Evolutionary conservation across 2,113 vertebrate genomes (phyloP).

Genomic region (Toxotes jaculatrix): DNA sequence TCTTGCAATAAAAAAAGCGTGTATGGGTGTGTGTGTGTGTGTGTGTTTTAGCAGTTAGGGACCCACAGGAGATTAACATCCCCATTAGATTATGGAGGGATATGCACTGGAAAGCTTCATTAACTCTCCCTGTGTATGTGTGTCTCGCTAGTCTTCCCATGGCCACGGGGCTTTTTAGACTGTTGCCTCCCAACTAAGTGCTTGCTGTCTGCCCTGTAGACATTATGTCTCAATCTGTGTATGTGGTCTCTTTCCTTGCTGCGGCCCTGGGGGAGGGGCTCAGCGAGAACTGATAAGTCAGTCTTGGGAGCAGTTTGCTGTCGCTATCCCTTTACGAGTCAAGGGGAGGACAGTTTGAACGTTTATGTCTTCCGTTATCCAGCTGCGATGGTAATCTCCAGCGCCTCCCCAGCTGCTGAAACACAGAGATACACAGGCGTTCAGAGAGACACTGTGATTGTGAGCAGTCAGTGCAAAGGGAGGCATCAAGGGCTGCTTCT

Average conservation of each 20-base stretch:
- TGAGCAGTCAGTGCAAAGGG: slow-evolving; percentile 21
- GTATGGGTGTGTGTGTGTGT: slow-evolving; percentile 47
- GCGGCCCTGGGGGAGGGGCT: slow-evolving; percentile 38
- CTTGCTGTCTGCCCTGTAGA: slow-evolving; percentile 58
- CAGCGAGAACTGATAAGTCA: slow-evolving; percentile 60
- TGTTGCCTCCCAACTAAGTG: slow-evolving; percentile 52
- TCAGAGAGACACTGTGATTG: slow-evolving; percentile 38
- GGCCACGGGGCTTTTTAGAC: slow-evolving; percentile 55
- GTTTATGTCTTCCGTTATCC: slow-evolving; percentile 52
- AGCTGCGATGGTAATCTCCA: slow-evolving; percentile 40
- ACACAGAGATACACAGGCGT: slow-evolving; percentile 9
- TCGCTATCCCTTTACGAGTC: slow-evolving; percentile 40
- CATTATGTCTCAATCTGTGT: slow-evolving; percentile 67
- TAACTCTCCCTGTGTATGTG: slow-evolving; percentile 50
- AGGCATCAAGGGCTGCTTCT: slow-evolving; percentile 36
- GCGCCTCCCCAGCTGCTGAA: slow-evolving; percentile 35
- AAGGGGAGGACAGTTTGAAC: slow-evolving; percentile 44
- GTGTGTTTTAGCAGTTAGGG: slow-evolving; percentile 45
- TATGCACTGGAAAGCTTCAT: slow-evolving; percentile 62
- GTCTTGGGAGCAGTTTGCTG: slow-evolving; percentile 56
- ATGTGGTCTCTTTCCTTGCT: slow-evolving; percentile 44
- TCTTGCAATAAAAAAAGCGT: not conserved
- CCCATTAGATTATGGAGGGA: slow-evolving; percentile 56
- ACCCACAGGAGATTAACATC: slow-evolving; percentile 64
- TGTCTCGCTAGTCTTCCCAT: slow-evolving; percentile 21